These are phyloP conservation scores for Hassar affinis DNA, from an alignment of 2,113 vertebrate species.

Conservation along the genomic window DNA sequence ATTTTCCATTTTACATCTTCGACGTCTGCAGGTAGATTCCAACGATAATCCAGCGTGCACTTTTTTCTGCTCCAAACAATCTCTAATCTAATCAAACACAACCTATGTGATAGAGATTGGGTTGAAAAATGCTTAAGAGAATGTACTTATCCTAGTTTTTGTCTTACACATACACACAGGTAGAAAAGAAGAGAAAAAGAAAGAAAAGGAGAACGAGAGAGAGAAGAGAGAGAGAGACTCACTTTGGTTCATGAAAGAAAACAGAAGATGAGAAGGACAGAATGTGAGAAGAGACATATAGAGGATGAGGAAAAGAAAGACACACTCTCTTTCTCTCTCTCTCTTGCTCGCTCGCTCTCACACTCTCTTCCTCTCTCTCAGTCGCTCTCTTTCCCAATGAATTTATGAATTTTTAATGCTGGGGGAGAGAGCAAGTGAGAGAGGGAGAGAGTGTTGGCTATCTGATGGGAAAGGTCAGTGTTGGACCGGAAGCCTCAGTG, in stretches of 20 bases:
- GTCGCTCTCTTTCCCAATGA: too few relatives aligned
- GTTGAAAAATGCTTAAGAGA: not conserved
- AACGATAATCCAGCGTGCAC: not conserved
- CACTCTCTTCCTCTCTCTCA: too few relatives aligned
- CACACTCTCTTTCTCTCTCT: not conserved
- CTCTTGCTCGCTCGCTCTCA: not conserved
- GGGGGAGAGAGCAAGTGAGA: slow-evolving; percentile 44
- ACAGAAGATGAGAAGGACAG: slow-evolving; percentile 10
- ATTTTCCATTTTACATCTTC: not conserved
- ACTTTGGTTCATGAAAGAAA: slow-evolving; percentile 9
- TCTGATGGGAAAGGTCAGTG: slow-evolving; percentile 70
- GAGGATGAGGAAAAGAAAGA: slow-evolving; percentile 46
- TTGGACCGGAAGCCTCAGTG: slow-evolving; percentile 63
- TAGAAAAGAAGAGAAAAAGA: slow-evolving; percentile 33
- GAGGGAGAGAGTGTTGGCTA: slow-evolving; percentile 56
- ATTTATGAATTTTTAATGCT: too few relatives aligned
- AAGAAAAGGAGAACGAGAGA: slow-evolving; percentile 25
- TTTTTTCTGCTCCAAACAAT: not conserved
- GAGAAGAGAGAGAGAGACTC: slow-evolving; percentile 43
- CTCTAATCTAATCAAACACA: not conserved
- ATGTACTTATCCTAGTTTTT: not conserved
- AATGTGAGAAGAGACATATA: slow-evolving; percentile 43
- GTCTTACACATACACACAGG: not conserved
- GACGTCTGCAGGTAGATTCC: not conserved
- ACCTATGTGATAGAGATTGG: not conserved